Evolutionary conservation across 2,113 vertebrate genomes (phyloP).

Genomic region (Salvelinus alpinus): DNA sequence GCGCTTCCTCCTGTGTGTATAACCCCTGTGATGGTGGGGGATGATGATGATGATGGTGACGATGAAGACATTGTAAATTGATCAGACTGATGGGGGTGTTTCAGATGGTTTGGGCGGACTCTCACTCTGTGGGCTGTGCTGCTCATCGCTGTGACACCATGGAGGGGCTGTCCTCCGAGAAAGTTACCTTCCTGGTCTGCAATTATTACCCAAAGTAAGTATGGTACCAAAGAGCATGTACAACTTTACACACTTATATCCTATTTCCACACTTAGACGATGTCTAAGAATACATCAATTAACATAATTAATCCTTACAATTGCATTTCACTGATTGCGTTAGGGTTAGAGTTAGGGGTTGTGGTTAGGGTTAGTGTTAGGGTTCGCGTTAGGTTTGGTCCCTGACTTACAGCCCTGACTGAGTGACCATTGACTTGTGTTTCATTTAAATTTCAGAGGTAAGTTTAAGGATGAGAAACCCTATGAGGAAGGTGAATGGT

Average conservation of each 20-base stretch:
- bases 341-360: too few relatives aligned
- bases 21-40: not conserved
- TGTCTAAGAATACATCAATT: too few relatives aligned
- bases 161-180: not conserved
- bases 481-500: slow-evolving; percentile 35
- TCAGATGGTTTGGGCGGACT: slow-evolving; percentile 52
- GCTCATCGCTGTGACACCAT: slow-evolving; percentile 28
- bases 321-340: too few relatives aligned
- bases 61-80: too few relatives aligned
- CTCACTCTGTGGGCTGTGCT: slow-evolving; percentile 33
- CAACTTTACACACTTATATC: not conserved
- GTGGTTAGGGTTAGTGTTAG: not conserved
- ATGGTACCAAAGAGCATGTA: not conserved
- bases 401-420: not conserved
- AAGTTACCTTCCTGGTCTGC: slow-evolving; percentile 37
- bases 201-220: slow-evolving; percentile 44
- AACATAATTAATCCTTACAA: too few relatives aligned
- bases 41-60: not conserved
- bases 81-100: slow-evolving; percentile 3
- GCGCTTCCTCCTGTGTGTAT: not conserved
- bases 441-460: slow-evolving; percentile 32
- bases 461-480: slow-evolving; percentile 17
- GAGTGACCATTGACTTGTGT: not conserved
- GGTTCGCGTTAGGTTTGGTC: too few relatives aligned
- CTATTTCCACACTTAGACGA: too few relatives aligned